Percentiles rank a stretch among this genome's conserved stretches.
Evolutionary conservation across 2,797 vertebrate species (phyloP).

Genomic region (Avahi laniger): DNA sequence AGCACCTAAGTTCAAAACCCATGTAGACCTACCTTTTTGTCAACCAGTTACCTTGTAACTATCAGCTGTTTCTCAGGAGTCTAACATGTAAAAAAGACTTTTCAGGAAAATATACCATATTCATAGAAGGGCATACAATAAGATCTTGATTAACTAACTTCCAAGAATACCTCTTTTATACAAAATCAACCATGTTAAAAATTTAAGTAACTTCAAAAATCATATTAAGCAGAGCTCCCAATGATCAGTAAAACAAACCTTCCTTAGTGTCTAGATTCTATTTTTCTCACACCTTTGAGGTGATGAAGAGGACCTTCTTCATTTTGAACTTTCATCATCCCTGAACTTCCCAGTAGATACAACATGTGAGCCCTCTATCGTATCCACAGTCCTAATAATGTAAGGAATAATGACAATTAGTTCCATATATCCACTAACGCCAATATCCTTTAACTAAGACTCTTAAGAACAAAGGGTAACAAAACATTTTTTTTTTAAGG

Average conservation of each 20-base stretch:
- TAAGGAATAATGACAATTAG: background rate
- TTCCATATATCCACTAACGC: background rate
- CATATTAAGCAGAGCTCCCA: background rate
- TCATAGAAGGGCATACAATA: background rate
- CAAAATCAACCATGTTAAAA: slow-evolving; percentile 13
- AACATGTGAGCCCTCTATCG: background rate
- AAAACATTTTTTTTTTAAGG: background rate
- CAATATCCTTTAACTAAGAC: background rate
- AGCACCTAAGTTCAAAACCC: background rate
- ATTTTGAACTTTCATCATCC: background rate
- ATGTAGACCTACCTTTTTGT: background rate
- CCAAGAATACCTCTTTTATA: background rate
- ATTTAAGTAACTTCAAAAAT: background rate
- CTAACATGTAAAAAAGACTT: background rate
- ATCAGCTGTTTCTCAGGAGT: background rate
- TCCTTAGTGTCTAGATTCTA: background rate
- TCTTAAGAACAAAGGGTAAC: background rate
- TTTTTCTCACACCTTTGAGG: background rate
- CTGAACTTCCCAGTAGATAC: background rate
- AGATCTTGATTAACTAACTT: slow-evolving; percentile 7
- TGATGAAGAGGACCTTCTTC: background rate
- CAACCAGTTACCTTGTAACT: background rate
- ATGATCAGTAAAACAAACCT: background rate
- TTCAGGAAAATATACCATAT: background rate
- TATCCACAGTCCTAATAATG: background rate